phyloP scores from a whole-genome alignment of 2,888 invertebrate species.

The Ashinkailepas kermadecensis region DNA sequence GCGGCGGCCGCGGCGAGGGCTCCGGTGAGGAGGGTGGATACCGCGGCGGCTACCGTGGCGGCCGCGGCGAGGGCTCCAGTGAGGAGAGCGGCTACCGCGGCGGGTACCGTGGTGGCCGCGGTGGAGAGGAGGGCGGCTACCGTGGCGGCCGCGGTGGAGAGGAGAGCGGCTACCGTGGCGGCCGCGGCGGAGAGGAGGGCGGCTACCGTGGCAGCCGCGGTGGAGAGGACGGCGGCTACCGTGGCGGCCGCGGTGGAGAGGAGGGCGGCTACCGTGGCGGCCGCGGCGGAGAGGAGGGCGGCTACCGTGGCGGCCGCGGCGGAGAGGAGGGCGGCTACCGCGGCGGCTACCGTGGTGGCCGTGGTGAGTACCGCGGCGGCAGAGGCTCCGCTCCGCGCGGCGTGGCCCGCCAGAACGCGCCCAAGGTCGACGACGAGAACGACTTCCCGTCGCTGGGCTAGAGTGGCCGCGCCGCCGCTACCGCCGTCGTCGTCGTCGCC shows the following conservation, averaged over 20 bases:
- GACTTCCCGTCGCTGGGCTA: conserved; percentile 91
- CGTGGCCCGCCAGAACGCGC: conserved; percentile 43
- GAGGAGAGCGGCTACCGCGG: conserved; percentile 34
- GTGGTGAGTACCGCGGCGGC: conserved; percentile 32
- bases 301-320: conserved; percentile 36
- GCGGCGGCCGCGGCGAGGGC: conserved; percentile 37
- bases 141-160: conserved; percentile 34
- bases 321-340: conserved; percentile 37
- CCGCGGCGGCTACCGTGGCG: conserved; percentile 30
- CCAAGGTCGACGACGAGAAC: conserved; percentile 90
- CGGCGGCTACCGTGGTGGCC: conserved; percentile 32
- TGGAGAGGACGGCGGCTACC: conserved; percentile 25
- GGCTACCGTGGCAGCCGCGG: conserved; percentile 25
- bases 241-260: conserved; percentile 38
- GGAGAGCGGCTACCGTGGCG: conserved; percentile 26
- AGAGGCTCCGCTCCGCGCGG: conserved; percentile 28
- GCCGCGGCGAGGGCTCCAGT: conserved; percentile 20
- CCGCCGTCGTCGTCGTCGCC: conserved; percentile 8
- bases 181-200: conserved; percentile 32
- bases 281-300: conserved; percentile 36
- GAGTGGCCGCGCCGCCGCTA: background rate
- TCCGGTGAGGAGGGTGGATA: conserved; percentile 35
- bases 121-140: conserved; percentile 30
- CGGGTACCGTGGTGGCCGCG: conserved; percentile 30
- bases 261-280: conserved; percentile 33